These are phyloP conservation scores for Heliconius nattereri DNA, from an alignment of 1,140 invertebrate genomes.

Conservation along the genomic window DNA sequence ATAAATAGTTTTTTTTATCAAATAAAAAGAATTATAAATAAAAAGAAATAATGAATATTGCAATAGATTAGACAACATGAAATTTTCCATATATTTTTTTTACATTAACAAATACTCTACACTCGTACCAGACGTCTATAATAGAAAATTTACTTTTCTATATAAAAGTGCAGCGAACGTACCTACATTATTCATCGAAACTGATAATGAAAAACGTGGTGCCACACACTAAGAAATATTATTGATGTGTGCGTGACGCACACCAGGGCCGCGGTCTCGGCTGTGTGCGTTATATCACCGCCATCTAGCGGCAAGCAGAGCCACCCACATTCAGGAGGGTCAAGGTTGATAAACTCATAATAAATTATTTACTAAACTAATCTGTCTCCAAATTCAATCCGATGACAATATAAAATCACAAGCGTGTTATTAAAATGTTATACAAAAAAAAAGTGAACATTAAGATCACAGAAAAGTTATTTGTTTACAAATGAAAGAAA, in stretches of 20 bases:
- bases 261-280: constrained; percentile 42
- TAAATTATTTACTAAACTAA: constrained; percentile 68
- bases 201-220: constrained; percentile 57
- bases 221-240: constrained; percentile 27
- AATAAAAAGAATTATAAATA: not conserved
- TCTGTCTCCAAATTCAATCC: constrained; percentile 42
- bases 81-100: not conserved
- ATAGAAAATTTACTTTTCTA: not conserved
- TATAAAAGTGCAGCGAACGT: constrained; percentile 30
- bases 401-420: constrained; percentile 32
- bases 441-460: not conserved
- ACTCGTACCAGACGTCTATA: not conserved
- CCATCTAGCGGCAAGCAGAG: constrained; percentile 67
- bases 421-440: constrained; percentile 22
- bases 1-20: not conserved
- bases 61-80: not conserved
- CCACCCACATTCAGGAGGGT: constrained; percentile 44
- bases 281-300: constrained; percentile 58
- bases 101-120: not conserved
- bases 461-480: constrained; percentile 5
- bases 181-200: constrained; percentile 48
- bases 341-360: constrained; percentile 75
- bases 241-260: constrained; percentile 59
- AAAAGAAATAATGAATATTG: not conserved
- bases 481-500: constrained; percentile 73